These are phyloP conservation scores for Drosophila fuyamai DNA, from an alignment of 1,140 invertebrate species.

Conservation along the genomic window DNA sequence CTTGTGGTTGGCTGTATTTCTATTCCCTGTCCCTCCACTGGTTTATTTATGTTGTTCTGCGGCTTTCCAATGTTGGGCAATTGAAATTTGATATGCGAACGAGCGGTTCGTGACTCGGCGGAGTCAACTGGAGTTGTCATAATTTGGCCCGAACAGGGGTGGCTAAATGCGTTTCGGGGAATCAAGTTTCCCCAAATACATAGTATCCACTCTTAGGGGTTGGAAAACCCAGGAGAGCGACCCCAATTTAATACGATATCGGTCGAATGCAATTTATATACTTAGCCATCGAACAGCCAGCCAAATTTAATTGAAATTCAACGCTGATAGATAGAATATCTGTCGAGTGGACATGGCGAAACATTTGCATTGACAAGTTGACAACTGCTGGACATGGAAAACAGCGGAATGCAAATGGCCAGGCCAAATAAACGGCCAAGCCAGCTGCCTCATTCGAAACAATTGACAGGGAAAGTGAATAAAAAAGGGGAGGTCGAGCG, in stretches of 20 bases:
- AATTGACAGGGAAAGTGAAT: slow-evolving; percentile 60
- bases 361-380: slow-evolving; percentile 73
- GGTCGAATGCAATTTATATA: slow-evolving; percentile 43
- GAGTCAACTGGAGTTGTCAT: slow-evolving; percentile 35
- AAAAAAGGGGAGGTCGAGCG: slow-evolving; percentile 19
- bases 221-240: slow-evolving; percentile 6
- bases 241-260: slow-evolving; percentile 26
- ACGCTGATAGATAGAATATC: slow-evolving; percentile 52
- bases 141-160: slow-evolving; percentile 11
- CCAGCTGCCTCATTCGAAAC: slow-evolving; percentile 38
- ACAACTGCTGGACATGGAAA: slow-evolving; percentile 66
- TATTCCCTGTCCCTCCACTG: neutral
- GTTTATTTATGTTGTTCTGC: slow-evolving; percentile 13
- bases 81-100: slow-evolving; percentile 52
- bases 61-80: slow-evolving; percentile 57
- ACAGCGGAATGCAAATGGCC: slow-evolving; percentile 57
- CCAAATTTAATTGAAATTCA: slow-evolving; percentile 48
- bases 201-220: neutral
- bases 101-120: slow-evolving; percentile 38
- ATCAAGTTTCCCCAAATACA: slow-evolving; percentile 7
- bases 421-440: slow-evolving; percentile 36
- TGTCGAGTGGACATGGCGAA: slow-evolving; percentile 39
- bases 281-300: neutral
- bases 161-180: slow-evolving; percentile 21
- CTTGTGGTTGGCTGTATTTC: slow-evolving; percentile 36